Evolutionary conservation across 2,888 invertebrate genomes (phyloP), one percentile per base, ranked within the genome.

Genomic region (Syrphus vitripennis): DNA sequence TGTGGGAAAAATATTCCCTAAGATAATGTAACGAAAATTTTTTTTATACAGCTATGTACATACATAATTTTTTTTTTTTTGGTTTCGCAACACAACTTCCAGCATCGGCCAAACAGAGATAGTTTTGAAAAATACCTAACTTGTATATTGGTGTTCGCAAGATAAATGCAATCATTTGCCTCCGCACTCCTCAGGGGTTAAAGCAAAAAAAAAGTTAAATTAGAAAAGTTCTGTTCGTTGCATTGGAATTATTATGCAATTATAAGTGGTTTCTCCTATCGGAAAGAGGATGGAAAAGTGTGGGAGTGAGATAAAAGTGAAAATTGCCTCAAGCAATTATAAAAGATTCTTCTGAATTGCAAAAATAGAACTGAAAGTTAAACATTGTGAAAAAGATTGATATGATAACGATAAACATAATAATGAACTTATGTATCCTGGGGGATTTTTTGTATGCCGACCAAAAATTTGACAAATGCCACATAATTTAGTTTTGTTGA

Each of bases 171-270:
- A 48, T 48, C 24, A 31, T 34, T 29, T 50, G 24, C 37, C 34
- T 34, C n/a, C 24, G 2, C 24, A 50, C 14, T 31, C 53, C 7
- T 0, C 24, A 24, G 42, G 61, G 24, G 14, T 1, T 61, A 2
- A 45, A n/a, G n/a, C 9, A 0, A 31, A 31, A 31, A 34, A 26
- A 59, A 72, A 72, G 48, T 72, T 72, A 72, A 72, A 72, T 72
- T 59, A 72, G 72, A 50, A 61, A 74, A 74, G 61, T 74, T 74
- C 26, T 71, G 48, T 14, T 26, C 34, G 63, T 26, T 74, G 61
- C 48, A 61, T 74, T 14, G 61, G 45, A 74, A 65, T 37, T 63
- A 63, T 63, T 55, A 75, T 53, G 55, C 53, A 75, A 63, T 55
- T 24, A 65, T 31, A 45, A 65, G 45, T 45, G 65, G 29, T 29